Base-by-base conservation (phyloP, 2,888 invertebrate species). In the Biston betularia region DNA sequence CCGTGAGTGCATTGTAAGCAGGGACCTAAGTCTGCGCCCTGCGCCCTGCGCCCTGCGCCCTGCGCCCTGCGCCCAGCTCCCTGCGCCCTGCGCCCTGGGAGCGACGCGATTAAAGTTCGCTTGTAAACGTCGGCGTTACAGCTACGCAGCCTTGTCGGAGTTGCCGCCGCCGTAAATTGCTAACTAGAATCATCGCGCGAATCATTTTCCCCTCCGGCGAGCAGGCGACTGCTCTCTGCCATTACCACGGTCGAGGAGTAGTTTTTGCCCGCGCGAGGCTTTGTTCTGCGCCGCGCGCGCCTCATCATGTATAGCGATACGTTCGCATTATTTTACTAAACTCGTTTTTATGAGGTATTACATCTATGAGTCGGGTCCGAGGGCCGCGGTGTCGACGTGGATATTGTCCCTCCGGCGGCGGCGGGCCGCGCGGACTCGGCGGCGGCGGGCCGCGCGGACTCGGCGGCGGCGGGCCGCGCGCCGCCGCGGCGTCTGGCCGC, bases 301-400 rank as follows among this genome's bases (percentile, higher is more conserved):
- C 72, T 75, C 73, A 77, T 76, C 71, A n/a, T n/a, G n/a, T n/a
- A n/a, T 71, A 72, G 75, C 68, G 72, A 75, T 68, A 79, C 72
- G 74, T 74, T 75, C 75, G 69, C 74, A 78, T 79, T 78, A 66
- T n/a, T n/a, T n/a, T n/a, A n/a, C n/a, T n/a, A n/a, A n/a, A n/a
- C 70, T 75, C 70, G 65, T 74, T 74, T 75, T 75, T 63, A 77
- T 70, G 70, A 68, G 74, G 44, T 48, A 74, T 74, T 70, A 69
- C 72, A 72, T 78, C 67, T 72, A 68, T 74, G 70, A 74, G 74
- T 71, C 75, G 60, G 49, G 35, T 52, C 62, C 14, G 14, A n/a
- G n/a, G 38, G 10, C 7, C 9, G 6, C 7, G 8, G 6, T n/a
- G 56, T 7, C 42, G 40, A n/a, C n/a, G n/a, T n/a, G n/a, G n/a